phyloP scores from a whole-genome alignment of 53 echinoderm and acorn worm species.

The Mesocentrotus franciscanus region DNA sequence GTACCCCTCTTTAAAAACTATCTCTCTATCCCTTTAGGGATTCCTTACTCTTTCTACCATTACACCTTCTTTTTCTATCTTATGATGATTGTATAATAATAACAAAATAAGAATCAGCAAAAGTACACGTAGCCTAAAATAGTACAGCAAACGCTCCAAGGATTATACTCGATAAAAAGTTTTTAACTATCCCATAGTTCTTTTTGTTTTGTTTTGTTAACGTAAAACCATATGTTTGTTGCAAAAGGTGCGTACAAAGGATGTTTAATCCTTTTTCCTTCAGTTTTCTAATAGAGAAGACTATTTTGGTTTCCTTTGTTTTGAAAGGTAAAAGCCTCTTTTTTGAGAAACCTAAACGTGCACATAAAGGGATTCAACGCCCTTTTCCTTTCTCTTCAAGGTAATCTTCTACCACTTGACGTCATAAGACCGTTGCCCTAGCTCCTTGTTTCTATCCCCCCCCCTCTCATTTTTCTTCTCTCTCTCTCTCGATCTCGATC shows the following conservation, averaged over 20 bases:
- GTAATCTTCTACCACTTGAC: no score
- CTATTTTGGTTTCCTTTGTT: background rate
- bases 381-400: no score
- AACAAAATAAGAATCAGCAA: background rate
- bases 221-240: background rate
- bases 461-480: background rate
- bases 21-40: no score
- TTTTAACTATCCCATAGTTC: background rate
- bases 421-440: no score
- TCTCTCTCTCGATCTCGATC: background rate
- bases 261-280: background rate
- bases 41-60: no score
- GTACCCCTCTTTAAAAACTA: no score
- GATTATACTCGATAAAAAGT: background rate
- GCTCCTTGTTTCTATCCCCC: no score
- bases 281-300: background rate
- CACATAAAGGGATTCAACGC: no score
- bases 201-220: background rate
- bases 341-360: background rate
- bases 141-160: background rate
- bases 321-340: background rate
- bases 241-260: background rate
- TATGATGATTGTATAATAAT: no score
- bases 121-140: background rate
- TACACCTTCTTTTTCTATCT: no score